Conservation (phyloP, 1,140 invertebrate species). For the Drosophila miranda region DNA sequence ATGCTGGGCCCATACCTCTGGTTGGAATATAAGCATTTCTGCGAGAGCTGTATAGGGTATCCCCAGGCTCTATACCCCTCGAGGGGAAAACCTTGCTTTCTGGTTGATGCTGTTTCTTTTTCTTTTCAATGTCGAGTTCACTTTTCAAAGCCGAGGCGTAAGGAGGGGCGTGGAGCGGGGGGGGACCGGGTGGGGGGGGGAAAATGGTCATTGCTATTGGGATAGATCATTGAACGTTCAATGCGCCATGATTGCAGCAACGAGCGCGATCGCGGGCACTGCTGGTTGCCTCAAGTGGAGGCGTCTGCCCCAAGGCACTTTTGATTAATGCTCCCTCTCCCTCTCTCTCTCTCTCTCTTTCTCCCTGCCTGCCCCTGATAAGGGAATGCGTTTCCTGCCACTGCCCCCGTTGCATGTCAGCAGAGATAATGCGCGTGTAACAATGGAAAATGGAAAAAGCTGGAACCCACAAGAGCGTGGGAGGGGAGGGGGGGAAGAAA, state of each 20-base stretch:
- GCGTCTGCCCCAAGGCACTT: conserved; percentile 70
- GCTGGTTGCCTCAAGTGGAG: conserved; percentile 56
- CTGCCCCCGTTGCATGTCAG: conserved; percentile 49
- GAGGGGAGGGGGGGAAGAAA: neutral
- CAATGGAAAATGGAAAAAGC: conserved; percentile 36
- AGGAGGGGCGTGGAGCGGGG: no score
- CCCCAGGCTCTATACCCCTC: no score
- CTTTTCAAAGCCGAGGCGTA: conserved; percentile 62
- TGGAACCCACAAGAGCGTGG: neutral
- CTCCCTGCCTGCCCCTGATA: conserved; percentile 18
- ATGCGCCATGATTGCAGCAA: conserved; percentile 51
- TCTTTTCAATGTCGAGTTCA: conserved; percentile 79
- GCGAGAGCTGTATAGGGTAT: no score
- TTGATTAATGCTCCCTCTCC: conserved; percentile 55
- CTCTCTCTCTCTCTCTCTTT: no score
- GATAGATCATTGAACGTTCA: conserved; percentile 77
- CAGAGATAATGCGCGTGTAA: conserved; percentile 61
- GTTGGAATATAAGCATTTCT: no score
- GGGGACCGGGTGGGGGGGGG: neutral
- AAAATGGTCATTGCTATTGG: conserved; percentile 63
- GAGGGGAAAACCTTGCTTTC: no score
- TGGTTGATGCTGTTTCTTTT: conserved; percentile 16
- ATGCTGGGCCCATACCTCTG: no score
- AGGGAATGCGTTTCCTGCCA: conserved; percentile 66
- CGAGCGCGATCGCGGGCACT: conserved; percentile 2